A percentile compares a stretch with the other conserved stretches of the same genome.
These are phyloP conservation scores for Chelmon rostratus DNA, from an alignment of 2,797 vertebrate genomes.

Conservation along the genomic window DNA sequence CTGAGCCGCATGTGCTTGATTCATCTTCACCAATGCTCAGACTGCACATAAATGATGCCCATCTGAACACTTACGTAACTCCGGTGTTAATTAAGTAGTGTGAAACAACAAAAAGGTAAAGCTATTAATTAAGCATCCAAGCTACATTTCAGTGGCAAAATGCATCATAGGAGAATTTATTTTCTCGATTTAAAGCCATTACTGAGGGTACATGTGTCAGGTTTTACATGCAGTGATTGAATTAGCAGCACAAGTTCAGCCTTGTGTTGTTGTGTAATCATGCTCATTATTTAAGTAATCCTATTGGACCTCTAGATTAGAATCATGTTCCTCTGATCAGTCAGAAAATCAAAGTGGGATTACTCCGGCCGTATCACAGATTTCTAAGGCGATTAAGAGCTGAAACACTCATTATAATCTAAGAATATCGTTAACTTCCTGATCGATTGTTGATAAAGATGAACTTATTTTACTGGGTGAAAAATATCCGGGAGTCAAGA, in stretches of 20 bases:
- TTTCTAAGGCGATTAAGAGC: conserved; percentile 73
- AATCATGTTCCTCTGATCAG: conserved; percentile 72
- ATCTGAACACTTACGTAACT: conserved; percentile 1
- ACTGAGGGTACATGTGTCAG: conserved; percentile 42
- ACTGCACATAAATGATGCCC: conserved; percentile 2
- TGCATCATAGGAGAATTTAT: neutral
- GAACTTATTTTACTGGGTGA: conserved; percentile 45
- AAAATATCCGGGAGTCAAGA: conserved; percentile 39
- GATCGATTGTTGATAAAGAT: conserved; percentile 71
- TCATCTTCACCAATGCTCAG: neutral
- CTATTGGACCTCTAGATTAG: conserved; percentile 74
- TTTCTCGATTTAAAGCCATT: conserved; percentile 14
- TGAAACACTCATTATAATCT: conserved; percentile 72
- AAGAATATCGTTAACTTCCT: conserved; percentile 74
- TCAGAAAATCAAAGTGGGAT: conserved; percentile 77
- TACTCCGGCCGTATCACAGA: conserved; percentile 60
- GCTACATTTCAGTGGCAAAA: neutral
- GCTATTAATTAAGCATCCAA: conserved; percentile 5
- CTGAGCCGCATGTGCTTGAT: neutral
- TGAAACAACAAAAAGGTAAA: conserved; percentile 2
- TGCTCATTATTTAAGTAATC: conserved; percentile 79
- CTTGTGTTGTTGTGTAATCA: conserved; percentile 68
- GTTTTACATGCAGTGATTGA: conserved; percentile 67
- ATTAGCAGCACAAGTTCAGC: conserved; percentile 63
- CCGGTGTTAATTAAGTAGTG: conserved; percentile 22